phyloP scores from a whole-genome alignment of 2,113 vertebrate genomes.

The Corvus cornix region DNA sequence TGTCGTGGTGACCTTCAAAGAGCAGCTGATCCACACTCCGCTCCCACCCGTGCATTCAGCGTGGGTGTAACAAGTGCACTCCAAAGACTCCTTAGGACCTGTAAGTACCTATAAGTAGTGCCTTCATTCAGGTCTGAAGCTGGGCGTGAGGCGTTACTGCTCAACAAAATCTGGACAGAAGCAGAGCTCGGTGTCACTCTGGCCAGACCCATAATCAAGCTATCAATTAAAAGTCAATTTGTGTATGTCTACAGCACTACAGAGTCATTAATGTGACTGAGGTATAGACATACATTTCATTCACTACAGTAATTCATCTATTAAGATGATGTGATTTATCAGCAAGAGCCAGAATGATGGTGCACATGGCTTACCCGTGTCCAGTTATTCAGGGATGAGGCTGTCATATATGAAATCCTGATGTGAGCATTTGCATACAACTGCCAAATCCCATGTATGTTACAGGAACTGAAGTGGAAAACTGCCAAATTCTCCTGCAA shows the following conservation, averaged over 20 bases:
- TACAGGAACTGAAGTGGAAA: not conserved
- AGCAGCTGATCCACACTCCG: not conserved
- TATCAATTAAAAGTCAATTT: not conserved
- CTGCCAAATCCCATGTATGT: not conserved
- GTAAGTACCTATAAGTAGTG: accelerated
- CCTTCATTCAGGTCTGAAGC: not conserved
- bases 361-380: not conserved
- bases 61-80: not conserved
- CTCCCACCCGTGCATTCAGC: not conserved
- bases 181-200: not conserved
- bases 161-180: not conserved
- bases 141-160: not conserved
- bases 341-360: not conserved
- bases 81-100: not conserved
- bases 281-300: not conserved
- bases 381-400: not conserved
- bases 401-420: not conserved
- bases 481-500: not conserved
- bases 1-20: not conserved
- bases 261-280: not conserved
- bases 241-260: not conserved
- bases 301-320: not conserved
- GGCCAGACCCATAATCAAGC: not conserved
- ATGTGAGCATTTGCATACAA: not conserved
- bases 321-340: not conserved